Base-by-base conservation (phyloP, 2,888 invertebrate species). In the Hylaea fasciaria region DNA sequence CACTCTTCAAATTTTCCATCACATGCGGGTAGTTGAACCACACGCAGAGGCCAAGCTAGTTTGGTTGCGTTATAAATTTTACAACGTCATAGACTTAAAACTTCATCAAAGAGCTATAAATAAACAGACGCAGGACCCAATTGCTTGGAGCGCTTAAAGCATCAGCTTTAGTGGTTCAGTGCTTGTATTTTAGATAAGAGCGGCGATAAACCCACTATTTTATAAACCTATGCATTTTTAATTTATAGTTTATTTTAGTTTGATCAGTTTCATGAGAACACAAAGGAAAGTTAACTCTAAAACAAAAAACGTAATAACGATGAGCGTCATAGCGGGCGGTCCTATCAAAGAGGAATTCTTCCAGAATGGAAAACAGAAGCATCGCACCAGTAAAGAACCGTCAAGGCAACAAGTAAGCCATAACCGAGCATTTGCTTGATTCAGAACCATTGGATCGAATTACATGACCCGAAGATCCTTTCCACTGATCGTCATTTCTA, bases 71-170 rank as follows among this genome's bases (percentile, higher is more conserved):
- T 72, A 69, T 77, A 81, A 78, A 83, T 82, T 87, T 85, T 82
- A 87, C 81, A 77, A 66, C 74, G 69, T 71, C 70, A 75, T 83
- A 79, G 81, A 81, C 78, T 83, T 83, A 77, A 84, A 85, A 86
- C 77, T 87, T 84, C 80, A 83, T 85, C 83, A 84, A 87, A 87
- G 80, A 77, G 77, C 74, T 74, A 77, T 86, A 84, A 87, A 84
- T 82, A 86, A 81, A 78, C 74, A 80, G 78, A 75, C 77, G 73
- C 67, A 70, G 65, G 46, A 58, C 55, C 55, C 64, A 39, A 62
- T 62, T 57, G 61, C 52, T 71, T 64, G 57, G 52, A 71, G 68
- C 68, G 68, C 67, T 73, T 76, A 69, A 70, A 68, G 68, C 55
- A 47, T 50, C 43, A 61, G 61, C 47, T 12, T 52, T 57, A 57